Percentiles rank a stretch among this genome's conserved stretches.
phyloP scores from a whole-genome alignment of 2,113 vertebrate genomes.

The Calyptommatus sinebrachiatus region DNA sequence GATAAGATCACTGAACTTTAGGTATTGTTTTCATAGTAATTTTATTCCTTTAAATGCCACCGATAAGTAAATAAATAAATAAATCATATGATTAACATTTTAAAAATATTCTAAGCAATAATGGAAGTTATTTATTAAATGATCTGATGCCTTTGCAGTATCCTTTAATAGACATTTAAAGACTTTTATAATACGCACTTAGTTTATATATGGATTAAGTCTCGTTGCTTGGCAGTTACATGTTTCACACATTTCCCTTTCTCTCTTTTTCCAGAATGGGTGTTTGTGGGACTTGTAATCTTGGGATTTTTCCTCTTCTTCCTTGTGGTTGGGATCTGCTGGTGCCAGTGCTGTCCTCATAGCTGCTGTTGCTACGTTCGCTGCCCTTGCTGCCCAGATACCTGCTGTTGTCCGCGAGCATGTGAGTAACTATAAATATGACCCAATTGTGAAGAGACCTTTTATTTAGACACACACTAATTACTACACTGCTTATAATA shows the following conservation, averaged over 20 bases:
- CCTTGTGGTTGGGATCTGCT: slow-evolving; percentile 91
- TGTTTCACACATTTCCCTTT: slow-evolving; percentile 4
- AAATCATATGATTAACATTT: too few relatives aligned
- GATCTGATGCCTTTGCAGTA: background rate
- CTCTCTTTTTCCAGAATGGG: slow-evolving; percentile 85
- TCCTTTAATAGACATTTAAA: background rate
- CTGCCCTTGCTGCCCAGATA: slow-evolving; percentile 95
- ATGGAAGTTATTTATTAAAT: background rate
- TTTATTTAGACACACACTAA: background rate
- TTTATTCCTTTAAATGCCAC: too few relatives aligned
- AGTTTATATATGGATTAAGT: background rate
- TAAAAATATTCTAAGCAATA: background rate
- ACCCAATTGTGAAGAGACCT: background rate
- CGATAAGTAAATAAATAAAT: too few relatives aligned
- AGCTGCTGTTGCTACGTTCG: slow-evolving; percentile 96
- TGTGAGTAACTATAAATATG: slow-evolving; percentile 75
- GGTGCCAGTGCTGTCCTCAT: slow-evolving; percentile 98
- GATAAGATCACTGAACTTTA: too few relatives aligned
- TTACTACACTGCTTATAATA: background rate
- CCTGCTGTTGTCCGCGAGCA: slow-evolving; percentile 95
- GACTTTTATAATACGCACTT: background rate
- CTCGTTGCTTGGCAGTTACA: background rate
- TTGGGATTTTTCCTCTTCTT: slow-evolving; percentile 86
- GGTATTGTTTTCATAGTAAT: too few relatives aligned
- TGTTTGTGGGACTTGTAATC: slow-evolving; percentile 89